Evolutionary conservation across 2,888 invertebrate genomes (phyloP).

Genomic region (Priocnemis perturbator): DNA sequence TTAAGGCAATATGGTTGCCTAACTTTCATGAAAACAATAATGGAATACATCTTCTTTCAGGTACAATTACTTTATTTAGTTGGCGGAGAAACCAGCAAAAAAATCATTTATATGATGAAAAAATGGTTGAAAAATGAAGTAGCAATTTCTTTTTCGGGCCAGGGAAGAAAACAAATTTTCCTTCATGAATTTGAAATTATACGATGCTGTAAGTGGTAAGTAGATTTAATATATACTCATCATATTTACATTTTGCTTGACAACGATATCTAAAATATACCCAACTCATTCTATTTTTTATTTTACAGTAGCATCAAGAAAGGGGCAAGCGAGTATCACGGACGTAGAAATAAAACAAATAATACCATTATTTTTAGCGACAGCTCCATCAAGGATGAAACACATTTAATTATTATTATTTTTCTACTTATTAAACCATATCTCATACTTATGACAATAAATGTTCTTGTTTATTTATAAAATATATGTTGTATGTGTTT

Average conservation of each 20-base stretch:
- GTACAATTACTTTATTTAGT: too few species aligned
- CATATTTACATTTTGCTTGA: too few species aligned
- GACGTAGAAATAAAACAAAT: too few species aligned
- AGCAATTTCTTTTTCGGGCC: too few species aligned
- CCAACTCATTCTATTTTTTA: too few species aligned
- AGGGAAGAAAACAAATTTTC: slow-evolving; percentile 25
- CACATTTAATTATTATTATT: slow-evolving; percentile 12
- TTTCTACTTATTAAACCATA: slow-evolving; percentile 16
- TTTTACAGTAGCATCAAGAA: too few species aligned
- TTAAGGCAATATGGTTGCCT: too few species aligned
- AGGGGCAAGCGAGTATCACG: too few species aligned
- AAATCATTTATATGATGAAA: slow-evolving; percentile 19
- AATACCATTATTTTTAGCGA: slow-evolving; percentile 20
- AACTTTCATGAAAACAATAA: slow-evolving; percentile 19
- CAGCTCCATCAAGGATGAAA: slow-evolving; percentile 22
- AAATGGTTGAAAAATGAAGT: slow-evolving; percentile 21
- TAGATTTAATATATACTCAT: too few species aligned
- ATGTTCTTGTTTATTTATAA: too few species aligned
- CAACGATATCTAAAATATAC: too few species aligned
- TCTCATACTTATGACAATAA: slow-evolving; percentile 10
- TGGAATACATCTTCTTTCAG: slow-evolving; percentile 10
- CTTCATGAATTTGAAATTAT: slow-evolving; percentile 20
- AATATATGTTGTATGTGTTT: too few species aligned
- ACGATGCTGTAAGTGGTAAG: slow-evolving; percentile 24
- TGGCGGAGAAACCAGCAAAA: slow-evolving; percentile 1